Evolutionary conservation across 1,140 invertebrate genomes (phyloP).

Genomic region (Drosophila ogumai): DNA sequence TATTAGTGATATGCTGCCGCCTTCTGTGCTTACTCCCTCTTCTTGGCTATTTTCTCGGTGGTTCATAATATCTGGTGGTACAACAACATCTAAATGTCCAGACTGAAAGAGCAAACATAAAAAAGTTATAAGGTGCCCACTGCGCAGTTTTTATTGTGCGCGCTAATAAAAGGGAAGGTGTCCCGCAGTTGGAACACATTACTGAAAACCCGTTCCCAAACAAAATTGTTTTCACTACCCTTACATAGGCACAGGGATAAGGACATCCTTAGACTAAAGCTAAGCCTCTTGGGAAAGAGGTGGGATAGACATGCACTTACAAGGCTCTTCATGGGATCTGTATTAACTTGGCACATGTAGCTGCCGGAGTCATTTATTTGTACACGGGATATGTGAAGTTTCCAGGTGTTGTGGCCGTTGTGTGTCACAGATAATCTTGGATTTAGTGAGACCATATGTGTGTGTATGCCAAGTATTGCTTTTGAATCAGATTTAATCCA

Average conservation of each 20-base stretch:
- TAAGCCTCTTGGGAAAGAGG: constrained; percentile 22
- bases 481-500: constrained; percentile 97
- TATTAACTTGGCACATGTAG: constrained; percentile 97
- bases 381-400: constrained; percentile 93
- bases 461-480: constrained; percentile 95
- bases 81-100: constrained; percentile 92
- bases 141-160: neutral
- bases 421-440: constrained; percentile 93
- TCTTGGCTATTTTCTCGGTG: constrained; percentile 85
- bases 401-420: constrained; percentile 96
- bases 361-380: constrained; percentile 94
- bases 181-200: neutral
- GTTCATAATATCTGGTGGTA: constrained; percentile 93
- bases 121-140: constrained; percentile 1
- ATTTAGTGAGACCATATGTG: constrained; percentile 95
- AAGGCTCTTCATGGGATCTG: constrained; percentile 95
- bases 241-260: neutral
- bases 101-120: constrained; percentile 86
- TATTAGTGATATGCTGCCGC: constrained; percentile 90
- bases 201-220: neutral
- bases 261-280: constrained; percentile 7
- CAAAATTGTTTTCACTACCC: neutral
- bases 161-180: neutral
- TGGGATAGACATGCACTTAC: constrained; percentile 86
- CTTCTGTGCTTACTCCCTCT: constrained; percentile 89